phyloP scores from a whole-genome alignment of 2,797 vertebrate species.

The Potorous gilbertii region DNA sequence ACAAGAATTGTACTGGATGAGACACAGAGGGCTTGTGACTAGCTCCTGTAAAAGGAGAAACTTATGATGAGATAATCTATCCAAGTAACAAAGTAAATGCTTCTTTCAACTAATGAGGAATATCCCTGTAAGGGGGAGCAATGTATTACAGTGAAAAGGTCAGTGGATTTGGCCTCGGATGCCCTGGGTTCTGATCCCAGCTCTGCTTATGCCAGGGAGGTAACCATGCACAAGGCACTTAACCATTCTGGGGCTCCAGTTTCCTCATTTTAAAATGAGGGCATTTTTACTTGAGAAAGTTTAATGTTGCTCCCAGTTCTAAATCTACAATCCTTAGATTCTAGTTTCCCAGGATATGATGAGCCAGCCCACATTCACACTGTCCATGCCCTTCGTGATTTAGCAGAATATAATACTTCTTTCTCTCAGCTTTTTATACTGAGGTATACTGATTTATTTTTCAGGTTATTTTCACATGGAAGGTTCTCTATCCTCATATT shows the following conservation, averaged over 20 bases:
- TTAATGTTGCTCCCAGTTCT: not conserved
- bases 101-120: not conserved
- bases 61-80: not conserved
- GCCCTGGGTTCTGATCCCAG: not conserved
- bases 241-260: not conserved
- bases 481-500: not conserved
- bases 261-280: not conserved
- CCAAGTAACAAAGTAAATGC: not conserved
- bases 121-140: not conserved
- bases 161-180: not conserved
- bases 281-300: not conserved
- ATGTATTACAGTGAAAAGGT: not conserved
- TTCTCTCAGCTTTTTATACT: not conserved
- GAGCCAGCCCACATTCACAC: not conserved
- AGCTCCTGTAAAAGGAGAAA: not conserved
- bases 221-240: not conserved
- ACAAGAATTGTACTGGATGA: not conserved
- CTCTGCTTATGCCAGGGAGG: not conserved
- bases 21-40: not conserved
- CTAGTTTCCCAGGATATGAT: not conserved
- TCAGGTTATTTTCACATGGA: not conserved
- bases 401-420: not conserved
- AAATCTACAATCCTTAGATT: not conserved
- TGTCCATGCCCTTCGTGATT: not conserved
- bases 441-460: not conserved